These are phyloP conservation scores for Cephonodes hylas DNA, from an alignment of 2,888 invertebrate species.

Conservation along the genomic window DNA sequence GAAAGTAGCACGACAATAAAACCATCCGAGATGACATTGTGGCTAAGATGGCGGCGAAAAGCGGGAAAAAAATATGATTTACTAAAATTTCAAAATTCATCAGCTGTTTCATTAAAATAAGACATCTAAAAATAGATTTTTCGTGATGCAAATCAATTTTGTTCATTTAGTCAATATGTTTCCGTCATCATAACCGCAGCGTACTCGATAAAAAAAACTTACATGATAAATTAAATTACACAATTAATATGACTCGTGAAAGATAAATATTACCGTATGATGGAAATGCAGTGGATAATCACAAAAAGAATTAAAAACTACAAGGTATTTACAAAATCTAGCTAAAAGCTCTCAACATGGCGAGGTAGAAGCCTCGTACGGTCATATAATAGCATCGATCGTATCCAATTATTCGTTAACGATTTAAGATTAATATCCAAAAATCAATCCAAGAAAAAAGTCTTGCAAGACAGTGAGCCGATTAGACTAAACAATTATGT, in stretches of 20 bases:
- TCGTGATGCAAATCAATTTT: background rate
- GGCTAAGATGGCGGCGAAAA: background rate
- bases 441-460: no score
- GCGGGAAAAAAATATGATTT: background rate
- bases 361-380: background rate
- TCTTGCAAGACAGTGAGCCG: no score
- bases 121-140: background rate
- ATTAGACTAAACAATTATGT: no score
- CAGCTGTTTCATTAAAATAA: no score
- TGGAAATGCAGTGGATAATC: conserved; percentile 17
- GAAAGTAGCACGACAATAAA: background rate
- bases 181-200: background rate
- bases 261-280: conserved; percentile 11
- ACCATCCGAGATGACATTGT: background rate
- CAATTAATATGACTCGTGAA: conserved; percentile 11
- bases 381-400: background rate
- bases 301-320: conserved; percentile 16
- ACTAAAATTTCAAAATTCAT: no score
- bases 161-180: background rate
- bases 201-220: background rate
- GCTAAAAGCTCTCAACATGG: background rate
- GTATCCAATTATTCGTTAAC: conserved; percentile 1
- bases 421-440: no score
- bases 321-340: conserved; percentile 11
- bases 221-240: conserved; percentile 10